Percentiles rank a stretch among this genome's conserved stretches.
Conservation (phyloP, 1,140 invertebrate genomes). For the Acromyrmex heyeri region DNA sequence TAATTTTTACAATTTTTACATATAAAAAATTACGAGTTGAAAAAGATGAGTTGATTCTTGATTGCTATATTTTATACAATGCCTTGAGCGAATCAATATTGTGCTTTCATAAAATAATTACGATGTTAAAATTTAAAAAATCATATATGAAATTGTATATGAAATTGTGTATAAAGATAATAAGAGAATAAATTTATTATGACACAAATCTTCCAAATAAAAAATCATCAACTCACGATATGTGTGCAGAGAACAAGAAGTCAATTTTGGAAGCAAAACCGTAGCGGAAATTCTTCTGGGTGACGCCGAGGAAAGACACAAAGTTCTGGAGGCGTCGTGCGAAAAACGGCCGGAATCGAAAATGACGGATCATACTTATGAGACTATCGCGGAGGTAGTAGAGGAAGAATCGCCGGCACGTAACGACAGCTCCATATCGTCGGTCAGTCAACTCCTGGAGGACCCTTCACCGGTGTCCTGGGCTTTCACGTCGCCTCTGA, state of each 20-base stretch:
- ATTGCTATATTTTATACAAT: not conserved
- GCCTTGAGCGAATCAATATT: not conserved
- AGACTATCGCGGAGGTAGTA: conserved; percentile 73
- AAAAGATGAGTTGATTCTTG: not conserved
- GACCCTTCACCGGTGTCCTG: conserved; percentile 84
- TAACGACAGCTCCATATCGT: conserved; percentile 84
- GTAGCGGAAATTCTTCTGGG: conserved; percentile 82
- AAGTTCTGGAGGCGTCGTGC: conserved; percentile 68
- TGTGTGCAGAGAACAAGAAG: conserved; percentile 77
- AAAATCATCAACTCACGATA: not conserved
- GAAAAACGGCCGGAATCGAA: conserved; percentile 23
- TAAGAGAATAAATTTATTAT: not conserved
- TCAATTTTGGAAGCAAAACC: conserved; percentile 76
- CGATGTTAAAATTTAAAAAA: not conserved
- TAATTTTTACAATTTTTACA: too few species aligned
- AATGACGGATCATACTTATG: conserved; percentile 77
- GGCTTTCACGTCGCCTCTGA: conserved; percentile 81
- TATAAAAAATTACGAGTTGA: too few species aligned
- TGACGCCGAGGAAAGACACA: conserved; percentile 79
- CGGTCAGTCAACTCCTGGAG: conserved; percentile 84
- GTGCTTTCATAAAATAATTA: not conserved
- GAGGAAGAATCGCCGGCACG: conserved; percentile 72
- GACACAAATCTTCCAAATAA: not conserved
- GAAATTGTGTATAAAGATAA: too few species aligned
- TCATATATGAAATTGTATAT: too few species aligned